Evolutionary conservation across 1,140 invertebrate species (phyloP).

Genomic region (Fopius arisanus): DNA sequence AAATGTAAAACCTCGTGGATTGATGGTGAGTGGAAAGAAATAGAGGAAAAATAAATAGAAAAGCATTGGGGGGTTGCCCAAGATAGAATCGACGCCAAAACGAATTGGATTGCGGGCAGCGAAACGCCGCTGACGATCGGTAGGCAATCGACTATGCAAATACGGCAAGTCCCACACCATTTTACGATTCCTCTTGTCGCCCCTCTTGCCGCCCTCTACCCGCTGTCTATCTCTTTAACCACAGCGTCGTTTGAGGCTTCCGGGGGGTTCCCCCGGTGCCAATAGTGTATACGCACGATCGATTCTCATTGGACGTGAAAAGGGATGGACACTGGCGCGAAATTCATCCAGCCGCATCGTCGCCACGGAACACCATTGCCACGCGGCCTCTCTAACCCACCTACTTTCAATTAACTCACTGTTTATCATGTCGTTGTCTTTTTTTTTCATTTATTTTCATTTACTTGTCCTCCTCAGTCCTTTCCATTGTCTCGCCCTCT

Average conservation of each 20-base stretch:
- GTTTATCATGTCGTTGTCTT: neutral
- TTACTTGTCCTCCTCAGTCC: neutral
- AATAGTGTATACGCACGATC: constrained; percentile 18
- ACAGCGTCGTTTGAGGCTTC: constrained; percentile 13
- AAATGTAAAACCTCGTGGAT: too few species aligned
- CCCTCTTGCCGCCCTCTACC: neutral
- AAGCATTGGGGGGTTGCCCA: neutral
- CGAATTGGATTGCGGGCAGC: constrained; percentile 16
- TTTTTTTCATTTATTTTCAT: neutral
- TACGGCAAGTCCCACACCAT: constrained; percentile 18
- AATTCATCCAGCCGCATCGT: constrained; percentile 10
- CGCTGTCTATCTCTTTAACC: neutral
- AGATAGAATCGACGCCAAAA: neutral
- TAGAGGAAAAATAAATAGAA: neutral
- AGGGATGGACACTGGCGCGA: constrained; percentile 3
- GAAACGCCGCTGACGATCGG: constrained; percentile 24
- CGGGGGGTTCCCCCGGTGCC: neutral
- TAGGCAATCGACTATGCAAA: constrained; percentile 29
- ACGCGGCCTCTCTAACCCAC: neutral
- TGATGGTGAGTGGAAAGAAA: neutral
- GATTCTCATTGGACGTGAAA: constrained; percentile 22
- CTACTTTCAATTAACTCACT: constrained; percentile 18
- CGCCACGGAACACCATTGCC: constrained; percentile 4
- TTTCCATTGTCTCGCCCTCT: too few species aligned
- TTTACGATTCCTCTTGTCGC: constrained; percentile 23